Evolutionary conservation across 2,113 vertebrate species (phyloP).

Genomic region (Orthonyx spaldingii): DNA sequence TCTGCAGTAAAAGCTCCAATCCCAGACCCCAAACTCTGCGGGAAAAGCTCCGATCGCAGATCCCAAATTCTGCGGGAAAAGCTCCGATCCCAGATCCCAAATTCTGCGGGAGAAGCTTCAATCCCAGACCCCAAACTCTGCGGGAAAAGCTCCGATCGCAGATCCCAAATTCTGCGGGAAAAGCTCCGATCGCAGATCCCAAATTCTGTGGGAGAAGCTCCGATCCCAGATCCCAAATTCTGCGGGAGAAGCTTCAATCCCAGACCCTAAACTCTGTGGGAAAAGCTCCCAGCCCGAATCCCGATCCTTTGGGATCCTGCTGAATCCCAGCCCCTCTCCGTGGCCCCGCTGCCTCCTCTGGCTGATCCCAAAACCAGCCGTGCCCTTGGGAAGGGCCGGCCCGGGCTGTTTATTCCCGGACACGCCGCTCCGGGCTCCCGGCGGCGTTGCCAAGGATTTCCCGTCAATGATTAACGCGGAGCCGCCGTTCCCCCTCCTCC

Average conservation of each 20-base stretch:
- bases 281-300: neutral
- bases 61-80: neutral
- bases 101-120: neutral
- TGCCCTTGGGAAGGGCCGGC: neutral
- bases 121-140: neutral
- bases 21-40: neutral
- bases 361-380: neutral
- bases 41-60: neutral
- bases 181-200: neutral
- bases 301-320: neutral
- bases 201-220: neutral
- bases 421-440: neutral
- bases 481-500: neutral
- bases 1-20: neutral
- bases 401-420: neutral
- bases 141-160: neutral
- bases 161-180: rapidly evolving
- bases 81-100: neutral
- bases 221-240: neutral
- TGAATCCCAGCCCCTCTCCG: neutral
- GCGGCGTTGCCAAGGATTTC: neutral
- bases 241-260: neutral
- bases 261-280: rapidly evolving
- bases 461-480: neutral
- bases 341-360: neutral